phyloP scores from a whole-genome alignment of 2,113 vertebrate species.

The Urocynchramus pylzowi region DNA sequence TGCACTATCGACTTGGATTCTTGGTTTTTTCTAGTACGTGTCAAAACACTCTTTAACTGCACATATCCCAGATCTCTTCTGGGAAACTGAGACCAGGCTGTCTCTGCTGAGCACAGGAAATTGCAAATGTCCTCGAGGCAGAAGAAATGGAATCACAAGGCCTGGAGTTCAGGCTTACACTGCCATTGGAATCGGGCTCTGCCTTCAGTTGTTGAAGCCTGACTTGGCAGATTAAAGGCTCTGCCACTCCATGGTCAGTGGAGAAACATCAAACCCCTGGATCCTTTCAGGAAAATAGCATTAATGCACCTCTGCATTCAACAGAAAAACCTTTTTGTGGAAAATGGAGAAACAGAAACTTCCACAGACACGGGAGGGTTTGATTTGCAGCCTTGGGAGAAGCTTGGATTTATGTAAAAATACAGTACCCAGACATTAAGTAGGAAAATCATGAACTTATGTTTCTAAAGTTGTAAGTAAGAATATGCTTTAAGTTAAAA shows the following conservation, averaged over 20 bases:
- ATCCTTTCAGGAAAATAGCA: neutral
- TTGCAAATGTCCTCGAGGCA: constrained; percentile 1
- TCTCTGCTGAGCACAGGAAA: neutral
- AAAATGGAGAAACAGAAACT: neutral
- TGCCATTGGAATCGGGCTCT: neutral
- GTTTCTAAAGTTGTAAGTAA: neutral
- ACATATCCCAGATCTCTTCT: neutral
- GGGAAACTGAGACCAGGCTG: neutral
- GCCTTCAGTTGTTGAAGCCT: neutral
- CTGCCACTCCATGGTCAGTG: neutral
- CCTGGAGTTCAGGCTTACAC: neutral
- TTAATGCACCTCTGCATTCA: neutral
- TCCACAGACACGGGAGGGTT: neutral
- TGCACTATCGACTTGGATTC: neutral
- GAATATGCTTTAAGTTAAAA: neutral
- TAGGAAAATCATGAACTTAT: neutral
- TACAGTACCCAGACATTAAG: neutral
- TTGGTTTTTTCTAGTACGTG: neutral
- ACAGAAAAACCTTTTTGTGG: neutral
- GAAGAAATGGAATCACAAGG: neutral
- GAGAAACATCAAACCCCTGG: neutral
- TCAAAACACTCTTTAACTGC: neutral
- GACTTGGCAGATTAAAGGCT: neutral
- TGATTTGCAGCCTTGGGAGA: neutral
- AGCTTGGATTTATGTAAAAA: neutral